Conservation (phyloP, 2,888 invertebrate genomes). For the Andrena chrysosceles region DNA sequence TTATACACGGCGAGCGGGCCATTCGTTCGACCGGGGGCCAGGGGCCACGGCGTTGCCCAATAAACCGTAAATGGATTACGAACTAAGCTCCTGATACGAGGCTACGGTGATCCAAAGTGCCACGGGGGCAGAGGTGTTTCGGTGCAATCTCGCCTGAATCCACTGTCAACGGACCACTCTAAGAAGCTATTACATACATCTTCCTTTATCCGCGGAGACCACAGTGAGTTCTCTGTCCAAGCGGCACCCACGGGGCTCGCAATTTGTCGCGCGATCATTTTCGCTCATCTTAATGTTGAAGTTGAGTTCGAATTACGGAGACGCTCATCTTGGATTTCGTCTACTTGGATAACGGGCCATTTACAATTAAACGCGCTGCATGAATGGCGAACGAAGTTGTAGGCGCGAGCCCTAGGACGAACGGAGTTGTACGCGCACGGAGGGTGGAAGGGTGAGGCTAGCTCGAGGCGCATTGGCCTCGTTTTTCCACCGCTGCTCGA, state of each 20-base stretch:
- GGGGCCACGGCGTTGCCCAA: conserved; percentile 52
- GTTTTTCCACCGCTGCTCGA: too few species aligned
- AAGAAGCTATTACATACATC: conserved; percentile 51
- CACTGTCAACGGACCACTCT: conserved; percentile 62
- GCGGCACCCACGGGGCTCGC: neutral
- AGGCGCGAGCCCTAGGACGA: too few species aligned
- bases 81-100: conserved; percentile 55
- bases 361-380: too few species aligned
- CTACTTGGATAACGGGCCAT: too few species aligned
- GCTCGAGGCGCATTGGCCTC: too few species aligned
- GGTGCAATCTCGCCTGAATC: conserved; percentile 59
- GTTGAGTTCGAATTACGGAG: neutral
- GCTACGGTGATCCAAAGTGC: conserved; percentile 54
- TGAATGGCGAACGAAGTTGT: too few species aligned
- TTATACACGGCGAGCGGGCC: conserved; percentile 30
- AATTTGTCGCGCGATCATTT: neutral
- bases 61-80: conserved; percentile 66
- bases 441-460: too few species aligned
- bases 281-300: neutral
- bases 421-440: too few species aligned
- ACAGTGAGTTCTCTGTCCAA: conserved; percentile 12
- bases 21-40: conserved; percentile 55
- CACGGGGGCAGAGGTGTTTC: conserved; percentile 29
- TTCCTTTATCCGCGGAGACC: conserved; percentile 28
- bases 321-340: too few species aligned